These are phyloP conservation scores for Sebastes minor DNA, from an alignment of 2,797 vertebrate genomes.

Conservation along the genomic window DNA sequence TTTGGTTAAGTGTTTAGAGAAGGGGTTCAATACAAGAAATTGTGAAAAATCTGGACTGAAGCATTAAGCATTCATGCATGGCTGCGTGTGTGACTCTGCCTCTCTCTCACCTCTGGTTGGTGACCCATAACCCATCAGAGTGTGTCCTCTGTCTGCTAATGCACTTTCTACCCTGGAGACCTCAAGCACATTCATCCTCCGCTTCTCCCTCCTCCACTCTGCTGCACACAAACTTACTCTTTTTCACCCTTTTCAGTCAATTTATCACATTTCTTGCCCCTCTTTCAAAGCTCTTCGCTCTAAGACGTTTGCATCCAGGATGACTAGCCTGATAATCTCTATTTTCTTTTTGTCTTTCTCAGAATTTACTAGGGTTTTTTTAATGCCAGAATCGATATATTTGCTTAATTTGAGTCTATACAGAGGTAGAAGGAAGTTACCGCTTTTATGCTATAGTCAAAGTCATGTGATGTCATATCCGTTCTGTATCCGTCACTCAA, in stretches of 20 bases:
- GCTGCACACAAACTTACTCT: conserved; percentile 1
- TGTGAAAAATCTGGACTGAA: conserved; percentile 9
- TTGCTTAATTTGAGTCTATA: too few relatives aligned
- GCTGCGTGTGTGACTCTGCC: conserved; percentile 6
- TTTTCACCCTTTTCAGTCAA: background rate
- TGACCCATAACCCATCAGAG: conserved; percentile 42
- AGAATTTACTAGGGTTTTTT: too few relatives aligned
- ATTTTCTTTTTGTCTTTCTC: background rate
- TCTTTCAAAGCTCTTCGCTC: background rate
- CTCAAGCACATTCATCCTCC: conserved; percentile 16
- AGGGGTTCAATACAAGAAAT: background rate
- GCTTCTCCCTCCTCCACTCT: conserved; percentile 25
- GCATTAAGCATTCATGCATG: background rate
- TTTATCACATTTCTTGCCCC: background rate
- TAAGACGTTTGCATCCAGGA: background rate
- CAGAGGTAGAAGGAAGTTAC: too few relatives aligned
- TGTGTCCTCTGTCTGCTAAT: conserved; percentile 49
- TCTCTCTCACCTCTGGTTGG: conserved; percentile 27
- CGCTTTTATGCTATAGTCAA: too few relatives aligned
- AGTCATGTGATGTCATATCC: too few relatives aligned
- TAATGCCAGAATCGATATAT: too few relatives aligned
- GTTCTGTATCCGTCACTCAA: too few relatives aligned
- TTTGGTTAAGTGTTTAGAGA: background rate
- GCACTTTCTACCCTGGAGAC: conserved; percentile 44
- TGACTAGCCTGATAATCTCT: background rate